Evolutionary conservation across 2,797 vertebrate genomes (phyloP).

Genomic region (Hozukius guyotensis): DNA sequence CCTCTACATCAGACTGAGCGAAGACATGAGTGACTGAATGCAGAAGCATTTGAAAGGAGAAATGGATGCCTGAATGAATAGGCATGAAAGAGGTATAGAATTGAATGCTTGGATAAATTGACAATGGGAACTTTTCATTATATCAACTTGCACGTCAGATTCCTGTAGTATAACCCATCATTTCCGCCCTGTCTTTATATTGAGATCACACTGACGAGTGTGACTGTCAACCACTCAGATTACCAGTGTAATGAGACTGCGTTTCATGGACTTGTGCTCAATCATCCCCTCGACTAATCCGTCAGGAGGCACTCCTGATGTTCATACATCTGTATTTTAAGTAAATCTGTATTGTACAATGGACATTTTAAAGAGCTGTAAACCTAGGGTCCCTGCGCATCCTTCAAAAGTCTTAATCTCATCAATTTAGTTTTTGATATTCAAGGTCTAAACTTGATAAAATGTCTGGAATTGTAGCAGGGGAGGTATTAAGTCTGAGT

Average conservation of each 20-base stretch:
- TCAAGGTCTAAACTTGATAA: background rate
- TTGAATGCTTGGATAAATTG: conserved; percentile 33
- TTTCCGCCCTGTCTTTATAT: conserved; percentile 21
- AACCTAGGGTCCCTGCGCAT: too few relatives aligned
- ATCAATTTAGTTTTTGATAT: background rate
- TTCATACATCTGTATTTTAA: background rate
- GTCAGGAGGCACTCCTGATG: background rate
- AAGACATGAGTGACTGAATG: conserved; percentile 49
- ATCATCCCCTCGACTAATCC: conserved; percentile 2
- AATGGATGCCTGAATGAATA: conserved; percentile 41
- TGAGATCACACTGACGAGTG: conserved; percentile 8
- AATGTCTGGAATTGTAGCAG: background rate
- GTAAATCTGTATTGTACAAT: background rate
- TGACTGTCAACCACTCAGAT: conserved; percentile 14
- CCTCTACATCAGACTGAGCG: conserved; percentile 24
- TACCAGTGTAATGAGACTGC: conserved; percentile 9
- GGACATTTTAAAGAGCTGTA: background rate
- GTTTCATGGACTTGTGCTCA: background rate
- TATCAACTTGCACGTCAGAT: conserved; percentile 14
- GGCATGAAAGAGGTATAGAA: conserved; percentile 27
- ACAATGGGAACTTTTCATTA: conserved; percentile 26
- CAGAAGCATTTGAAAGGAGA: conserved; percentile 32
- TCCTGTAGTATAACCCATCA: conserved; percentile 9
- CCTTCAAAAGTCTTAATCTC: background rate
- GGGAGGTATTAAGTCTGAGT: background rate